Base-by-base conservation (phyloP, 2,888 invertebrate species). In the Myopa tessellatipennis region DNA sequence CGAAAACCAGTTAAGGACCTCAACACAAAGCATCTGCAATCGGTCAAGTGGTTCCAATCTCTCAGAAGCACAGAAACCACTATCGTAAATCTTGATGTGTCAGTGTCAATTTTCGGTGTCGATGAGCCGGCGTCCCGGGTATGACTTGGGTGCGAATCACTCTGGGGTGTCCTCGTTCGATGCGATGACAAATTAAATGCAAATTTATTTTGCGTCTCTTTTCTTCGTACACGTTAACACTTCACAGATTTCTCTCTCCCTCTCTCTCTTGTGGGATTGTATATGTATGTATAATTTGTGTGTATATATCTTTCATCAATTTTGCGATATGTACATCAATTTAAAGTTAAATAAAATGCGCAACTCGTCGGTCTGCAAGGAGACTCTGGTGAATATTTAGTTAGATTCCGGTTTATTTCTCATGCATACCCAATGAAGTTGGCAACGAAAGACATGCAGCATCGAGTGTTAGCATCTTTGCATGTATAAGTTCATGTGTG, bases 351-450 rank as follows among this genome's bases (percentile, higher is more conserved):
- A 68, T 68, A 63, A 34, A 63, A 63, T 63, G 38, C 36, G 63
- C 63, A 34, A 34, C 36, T 2, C 50, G 6, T 63, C 36, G 45
- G 5, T 67, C 40, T 14, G 7, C 45, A 68, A 40, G 67, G 26
- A 26, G 26, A 36, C 34, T 26, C 14, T 5, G 38, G 38, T 4
- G 36, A 65, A 40, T n/a, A 40, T 36, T n/a, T 40, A 40, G 40
- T 40, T 36, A 38, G 45, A 34, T 45, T 26, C 18, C 18, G 4
- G 26, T 34, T 69, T 52, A 58, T 45, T 79, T 69, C 74, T 71
- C 76, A 71, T 74, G 78, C 78, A 79, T 79, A 71, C 36, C 10
- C 67, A 77, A 79, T 79, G 74, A 74, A 77, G 75, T 69, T 69
- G 65, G 71, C 74, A 67, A 58, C 63, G 65, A 55, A 67, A 69